These are phyloP conservation scores for Python bivittatus DNA, from an alignment of 2,113 vertebrate species.

Conservation along the genomic window DNA sequence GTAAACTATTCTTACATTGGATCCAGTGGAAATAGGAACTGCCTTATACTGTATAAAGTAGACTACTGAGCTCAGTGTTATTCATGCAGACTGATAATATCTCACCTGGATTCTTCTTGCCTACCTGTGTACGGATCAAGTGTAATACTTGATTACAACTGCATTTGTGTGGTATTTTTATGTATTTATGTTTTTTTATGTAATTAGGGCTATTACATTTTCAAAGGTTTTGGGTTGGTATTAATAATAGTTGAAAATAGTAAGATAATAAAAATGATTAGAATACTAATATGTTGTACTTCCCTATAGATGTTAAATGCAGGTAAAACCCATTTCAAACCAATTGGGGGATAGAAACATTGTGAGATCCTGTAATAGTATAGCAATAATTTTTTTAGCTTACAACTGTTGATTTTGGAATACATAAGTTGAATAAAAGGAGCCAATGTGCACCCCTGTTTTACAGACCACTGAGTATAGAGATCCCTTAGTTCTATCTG, in stretches of 20 bases:
- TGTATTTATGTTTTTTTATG: not conserved
- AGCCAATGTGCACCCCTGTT: not conserved
- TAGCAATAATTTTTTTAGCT: not conserved
- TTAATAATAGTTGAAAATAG: not conserved
- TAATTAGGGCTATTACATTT: not conserved
- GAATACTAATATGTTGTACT: not conserved
- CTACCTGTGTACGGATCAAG: not conserved
- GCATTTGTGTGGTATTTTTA: not conserved
- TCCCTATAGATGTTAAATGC: not conserved
- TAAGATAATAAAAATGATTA: not conserved
- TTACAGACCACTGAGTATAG: not conserved
- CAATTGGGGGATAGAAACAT: not conserved
- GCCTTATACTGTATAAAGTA: no score
- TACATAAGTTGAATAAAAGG: not conserved
- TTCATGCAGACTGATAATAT: not conserved
- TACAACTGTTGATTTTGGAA: not conserved
- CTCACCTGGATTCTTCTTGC: not conserved
- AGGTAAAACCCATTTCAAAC: not conserved
- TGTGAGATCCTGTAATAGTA: not conserved
- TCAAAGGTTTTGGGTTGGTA: not conserved
- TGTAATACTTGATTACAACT: not conserved
- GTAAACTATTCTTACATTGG: not conserved
- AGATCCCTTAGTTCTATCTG: not conserved
- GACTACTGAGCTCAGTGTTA: not conserved
- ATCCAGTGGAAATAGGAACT: not conserved